Conservation (phyloP, 2,888 invertebrate genomes). For the Hypolimnas misippus region DNA sequence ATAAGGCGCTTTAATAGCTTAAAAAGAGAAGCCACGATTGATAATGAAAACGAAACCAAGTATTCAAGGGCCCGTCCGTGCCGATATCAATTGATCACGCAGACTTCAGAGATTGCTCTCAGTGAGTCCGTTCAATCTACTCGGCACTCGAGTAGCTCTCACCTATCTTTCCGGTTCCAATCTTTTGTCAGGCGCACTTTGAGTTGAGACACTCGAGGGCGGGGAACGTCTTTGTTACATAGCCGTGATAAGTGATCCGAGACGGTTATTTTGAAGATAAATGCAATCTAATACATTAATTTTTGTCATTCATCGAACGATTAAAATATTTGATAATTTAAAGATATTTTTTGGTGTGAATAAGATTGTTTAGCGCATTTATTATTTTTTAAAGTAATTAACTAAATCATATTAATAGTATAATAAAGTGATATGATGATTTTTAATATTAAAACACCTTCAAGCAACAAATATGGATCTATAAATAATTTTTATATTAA, state of each 20-base stretch:
- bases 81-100: conserved; percentile 79
- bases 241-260: conserved; percentile 67
- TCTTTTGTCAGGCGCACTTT: conserved; percentile 75
- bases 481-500: conserved; percentile 33
- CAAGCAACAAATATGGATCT: background rate
- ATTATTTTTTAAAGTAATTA: too few relatives aligned
- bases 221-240: conserved; percentile 74
- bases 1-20: conserved; percentile 40
- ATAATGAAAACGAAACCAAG: conserved; percentile 59
- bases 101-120: conserved; percentile 63
- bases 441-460: background rate
- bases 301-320: conserved; percentile 16
- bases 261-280: conserved; percentile 41
- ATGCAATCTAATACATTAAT: conserved; percentile 36
- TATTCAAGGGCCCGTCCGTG: conserved; percentile 57
- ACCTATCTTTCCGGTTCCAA: conserved; percentile 78
- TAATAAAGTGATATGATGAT: too few relatives aligned
- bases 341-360: too few relatives aligned
- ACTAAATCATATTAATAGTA: too few relatives aligned
- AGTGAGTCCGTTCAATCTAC: conserved; percentile 68
- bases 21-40: conserved; percentile 43
- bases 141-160: conserved; percentile 68
- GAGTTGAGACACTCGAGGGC: conserved; percentile 68
- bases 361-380: too few relatives aligned
- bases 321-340: background rate